These are phyloP conservation scores for Chrysomela aeneicollis DNA, from an alignment of 2,888 invertebrate genomes.

Conservation along the genomic window DNA sequence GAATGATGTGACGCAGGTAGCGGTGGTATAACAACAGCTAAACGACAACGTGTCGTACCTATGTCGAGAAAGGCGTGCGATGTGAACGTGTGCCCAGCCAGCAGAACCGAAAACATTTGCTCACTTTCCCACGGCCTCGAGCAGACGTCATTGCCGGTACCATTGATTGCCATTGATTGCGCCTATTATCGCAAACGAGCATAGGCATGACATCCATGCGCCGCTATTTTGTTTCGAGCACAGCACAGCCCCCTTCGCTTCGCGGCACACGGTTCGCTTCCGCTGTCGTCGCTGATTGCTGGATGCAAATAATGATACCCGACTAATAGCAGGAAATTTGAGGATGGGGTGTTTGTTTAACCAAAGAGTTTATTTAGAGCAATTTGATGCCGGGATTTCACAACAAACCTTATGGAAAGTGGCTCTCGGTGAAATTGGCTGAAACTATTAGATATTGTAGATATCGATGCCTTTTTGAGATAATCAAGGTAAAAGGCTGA, in stretches of 20 bases:
- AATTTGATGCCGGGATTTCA: no score
- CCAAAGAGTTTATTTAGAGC: no score
- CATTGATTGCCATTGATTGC: slow-evolving; percentile 3
- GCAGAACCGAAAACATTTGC: slow-evolving; percentile 34
- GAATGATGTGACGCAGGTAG: neutral
- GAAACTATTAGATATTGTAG: no score
- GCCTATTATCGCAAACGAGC: slow-evolving; percentile 13
- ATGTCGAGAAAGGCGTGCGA: slow-evolving; percentile 10
- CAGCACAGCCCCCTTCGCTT: slow-evolving; percentile 16
- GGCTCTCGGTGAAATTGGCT: no score
- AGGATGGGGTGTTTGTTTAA: slow-evolving; percentile 9
- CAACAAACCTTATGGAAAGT: no score
- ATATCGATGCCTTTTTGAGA: no score
- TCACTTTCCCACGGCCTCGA: slow-evolving; percentile 41
- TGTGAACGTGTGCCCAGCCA: slow-evolving; percentile 31
- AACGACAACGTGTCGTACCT: neutral
- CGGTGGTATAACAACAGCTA: neutral
- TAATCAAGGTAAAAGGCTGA: no score
- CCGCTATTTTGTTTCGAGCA: slow-evolving; percentile 19
- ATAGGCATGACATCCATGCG: slow-evolving; percentile 17
- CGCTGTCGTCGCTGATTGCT: neutral
- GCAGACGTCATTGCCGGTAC: slow-evolving; percentile 12
- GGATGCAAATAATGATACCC: neutral
- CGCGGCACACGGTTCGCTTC: slow-evolving; percentile 14
- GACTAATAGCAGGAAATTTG: neutral